Evolutionary conservation across 2,888 invertebrate species (phyloP).

Genomic region (Seira musarum): DNA sequence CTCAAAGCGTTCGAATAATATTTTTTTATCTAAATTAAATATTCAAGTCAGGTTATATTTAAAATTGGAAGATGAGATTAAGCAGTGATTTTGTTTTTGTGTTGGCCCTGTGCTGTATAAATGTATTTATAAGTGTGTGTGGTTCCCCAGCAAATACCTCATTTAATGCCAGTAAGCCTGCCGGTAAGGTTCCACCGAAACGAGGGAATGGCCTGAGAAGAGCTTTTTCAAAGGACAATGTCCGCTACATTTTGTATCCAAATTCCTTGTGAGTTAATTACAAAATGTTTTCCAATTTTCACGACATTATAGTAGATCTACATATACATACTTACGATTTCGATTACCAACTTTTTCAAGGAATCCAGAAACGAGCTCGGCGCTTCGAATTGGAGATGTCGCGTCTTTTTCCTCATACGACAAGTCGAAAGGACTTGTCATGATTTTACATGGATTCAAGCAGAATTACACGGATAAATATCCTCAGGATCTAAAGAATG

Average conservation of each 20-base stretch:
- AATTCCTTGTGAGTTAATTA: conserved; percentile 34
- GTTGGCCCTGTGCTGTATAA: too few relatives aligned
- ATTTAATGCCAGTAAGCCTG: conserved; percentile 30
- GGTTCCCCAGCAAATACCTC: not conserved
- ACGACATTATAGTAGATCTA: not conserved
- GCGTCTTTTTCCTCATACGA: conserved; percentile 36
- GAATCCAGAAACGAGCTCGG: not conserved
- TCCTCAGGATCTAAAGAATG: conserved; percentile 53
- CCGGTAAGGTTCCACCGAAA: conserved; percentile 28
- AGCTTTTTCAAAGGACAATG: conserved; percentile 51
- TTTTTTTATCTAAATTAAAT: too few relatives aligned
- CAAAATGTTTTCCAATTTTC: not conserved
- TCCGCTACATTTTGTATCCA: conserved; percentile 48
- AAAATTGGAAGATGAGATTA: too few relatives aligned
- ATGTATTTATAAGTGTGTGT: too few relatives aligned
- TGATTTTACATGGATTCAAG: conserved; percentile 55
- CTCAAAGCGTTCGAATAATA: too few relatives aligned
- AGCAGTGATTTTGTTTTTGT: too few relatives aligned
- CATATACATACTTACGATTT: not conserved
- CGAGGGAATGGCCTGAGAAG: conserved; percentile 33
- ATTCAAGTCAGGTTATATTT: too few relatives aligned
- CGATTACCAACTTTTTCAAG: conserved; percentile 9
- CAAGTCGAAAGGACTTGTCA: conserved; percentile 9
- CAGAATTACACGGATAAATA: conserved; percentile 51
- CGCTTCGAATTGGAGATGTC: conserved; percentile 30